These are phyloP conservation scores for Rhinichthys osculus DNA, from an alignment of 2,797 vertebrate genomes.

Conservation along the genomic window DNA sequence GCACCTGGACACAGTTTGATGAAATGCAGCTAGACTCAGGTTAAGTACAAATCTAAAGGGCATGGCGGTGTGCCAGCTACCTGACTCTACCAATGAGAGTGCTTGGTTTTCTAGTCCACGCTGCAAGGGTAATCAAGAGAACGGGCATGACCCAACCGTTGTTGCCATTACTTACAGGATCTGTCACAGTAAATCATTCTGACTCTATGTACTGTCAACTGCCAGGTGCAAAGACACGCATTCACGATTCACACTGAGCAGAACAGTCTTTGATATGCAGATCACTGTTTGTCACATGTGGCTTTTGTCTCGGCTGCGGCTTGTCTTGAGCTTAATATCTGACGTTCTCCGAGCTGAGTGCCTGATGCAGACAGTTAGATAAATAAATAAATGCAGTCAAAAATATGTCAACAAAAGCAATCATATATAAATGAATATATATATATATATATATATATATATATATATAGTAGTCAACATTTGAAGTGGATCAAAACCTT, in stretches of 20 bases:
- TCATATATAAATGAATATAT: no score
- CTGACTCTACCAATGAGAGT: constrained; percentile 49
- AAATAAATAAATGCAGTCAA: neutral
- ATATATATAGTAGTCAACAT: no score
- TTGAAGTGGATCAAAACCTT: no score
- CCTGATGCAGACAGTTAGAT: neutral
- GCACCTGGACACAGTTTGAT: constrained; percentile 33
- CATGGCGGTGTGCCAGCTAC: constrained; percentile 49
- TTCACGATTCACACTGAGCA: neutral
- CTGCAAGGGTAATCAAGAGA: constrained; percentile 49
- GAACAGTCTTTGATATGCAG: constrained; percentile 41
- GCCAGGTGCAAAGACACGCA: constrained; percentile 17
- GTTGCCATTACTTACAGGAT: constrained; percentile 27
- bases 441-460: no score
- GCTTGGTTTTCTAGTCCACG: constrained; percentile 25
- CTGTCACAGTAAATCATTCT: constrained; percentile 16
- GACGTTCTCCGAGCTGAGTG: neutral
- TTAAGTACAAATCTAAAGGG: constrained; percentile 52
- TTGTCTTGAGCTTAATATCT: constrained; percentile 20
- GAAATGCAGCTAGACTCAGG: constrained; percentile 27
- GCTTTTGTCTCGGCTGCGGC: constrained; percentile 37
- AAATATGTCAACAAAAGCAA: neutral
- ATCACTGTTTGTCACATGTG: constrained; percentile 26
- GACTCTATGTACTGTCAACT: constrained; percentile 8
- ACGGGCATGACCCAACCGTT: constrained; percentile 27